These are phyloP conservation scores for Indicator maculatus DNA, from an alignment of 2,113 vertebrate species.

Conservation along the genomic window DNA sequence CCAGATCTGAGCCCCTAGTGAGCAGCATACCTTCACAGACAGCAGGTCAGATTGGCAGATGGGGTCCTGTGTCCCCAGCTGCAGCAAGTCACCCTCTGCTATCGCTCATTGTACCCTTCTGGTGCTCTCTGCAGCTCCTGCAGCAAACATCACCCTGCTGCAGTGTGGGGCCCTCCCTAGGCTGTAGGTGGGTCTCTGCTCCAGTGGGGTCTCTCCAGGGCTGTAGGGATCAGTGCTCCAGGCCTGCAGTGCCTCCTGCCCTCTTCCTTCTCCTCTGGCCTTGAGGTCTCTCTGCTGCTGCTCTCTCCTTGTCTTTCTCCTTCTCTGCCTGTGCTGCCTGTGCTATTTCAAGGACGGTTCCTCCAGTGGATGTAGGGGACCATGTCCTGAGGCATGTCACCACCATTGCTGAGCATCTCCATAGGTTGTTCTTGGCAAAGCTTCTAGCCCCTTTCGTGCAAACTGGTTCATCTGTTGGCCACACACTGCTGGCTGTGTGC, in stretches of 20 bases:
- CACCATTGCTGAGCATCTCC: background rate
- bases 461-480: background rate
- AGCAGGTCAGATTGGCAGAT: background rate
- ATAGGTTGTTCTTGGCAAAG: background rate
- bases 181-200: background rate
- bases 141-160: background rate
- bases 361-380: background rate
- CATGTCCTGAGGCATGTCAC: background rate
- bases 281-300: too few relatives aligned
- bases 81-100: background rate
- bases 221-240: background rate
- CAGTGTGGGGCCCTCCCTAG: background rate
- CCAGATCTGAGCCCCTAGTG: background rate
- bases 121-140: background rate
- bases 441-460: background rate
- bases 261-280: background rate
- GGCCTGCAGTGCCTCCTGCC: background rate
- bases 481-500: fast-evolving
- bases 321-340: background rate
- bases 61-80: background rate
- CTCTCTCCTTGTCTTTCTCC: background rate
- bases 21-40: background rate
- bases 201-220: background rate
- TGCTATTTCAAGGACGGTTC: background rate
- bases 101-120: background rate